Percentiles rank a stretch among this genome's conserved stretches.
phyloP scores from a whole-genome alignment of 2,888 invertebrate species.

The Frankliniella fusca region DNA sequence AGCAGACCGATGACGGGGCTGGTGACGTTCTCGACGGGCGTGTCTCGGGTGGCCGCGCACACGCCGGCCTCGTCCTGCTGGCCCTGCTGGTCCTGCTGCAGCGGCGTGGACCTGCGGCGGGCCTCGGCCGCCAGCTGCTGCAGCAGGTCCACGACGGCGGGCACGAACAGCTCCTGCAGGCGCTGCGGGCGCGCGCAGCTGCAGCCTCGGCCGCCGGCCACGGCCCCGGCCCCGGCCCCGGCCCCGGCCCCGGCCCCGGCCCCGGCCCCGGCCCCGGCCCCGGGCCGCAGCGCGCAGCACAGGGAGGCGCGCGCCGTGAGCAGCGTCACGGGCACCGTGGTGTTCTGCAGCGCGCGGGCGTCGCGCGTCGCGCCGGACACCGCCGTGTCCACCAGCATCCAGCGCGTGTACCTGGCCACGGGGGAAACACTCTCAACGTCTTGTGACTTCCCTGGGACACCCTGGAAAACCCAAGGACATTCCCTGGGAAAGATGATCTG shows the following conservation, averaged over 20 bases:
- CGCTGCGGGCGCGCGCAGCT: background rate
- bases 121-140: background rate
- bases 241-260: background rate
- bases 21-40: background rate
- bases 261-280: background rate
- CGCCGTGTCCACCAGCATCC: constrained; percentile 10
- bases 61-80: background rate
- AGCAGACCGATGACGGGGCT: background rate
- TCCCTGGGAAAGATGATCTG: no score
- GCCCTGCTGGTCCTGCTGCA: background rate
- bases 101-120: background rate
- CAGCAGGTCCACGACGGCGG: background rate
- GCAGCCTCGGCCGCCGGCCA: no score
- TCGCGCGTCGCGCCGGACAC: background rate
- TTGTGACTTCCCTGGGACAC: no score
- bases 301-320: constrained; percentile 2
- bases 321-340: background rate
- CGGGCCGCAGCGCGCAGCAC: background rate
- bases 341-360: background rate
- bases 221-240: background rate
- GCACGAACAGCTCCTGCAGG: background rate
- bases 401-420: constrained; percentile 2
- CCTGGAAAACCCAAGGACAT: no score
- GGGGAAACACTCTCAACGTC: no score
- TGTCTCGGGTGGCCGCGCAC: background rate